Percentiles rank a stretch among this genome's conserved stretches.
Conservation (phyloP, 2,888 invertebrate species). For the Drosophila rellima region DNA sequence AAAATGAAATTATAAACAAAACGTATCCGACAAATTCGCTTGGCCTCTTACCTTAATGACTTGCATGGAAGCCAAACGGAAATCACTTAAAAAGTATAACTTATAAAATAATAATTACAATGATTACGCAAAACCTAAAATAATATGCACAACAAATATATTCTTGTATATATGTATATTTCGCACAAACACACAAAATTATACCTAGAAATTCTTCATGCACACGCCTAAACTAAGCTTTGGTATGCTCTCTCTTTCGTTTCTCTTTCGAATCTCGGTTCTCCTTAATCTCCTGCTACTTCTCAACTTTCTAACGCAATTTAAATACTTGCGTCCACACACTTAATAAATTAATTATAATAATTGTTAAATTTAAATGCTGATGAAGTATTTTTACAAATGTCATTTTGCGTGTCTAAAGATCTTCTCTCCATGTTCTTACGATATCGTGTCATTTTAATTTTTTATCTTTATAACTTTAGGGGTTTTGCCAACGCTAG, state of each 20-base stretch:
- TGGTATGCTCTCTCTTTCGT: conserved; percentile 64
- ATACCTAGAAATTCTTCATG: conserved; percentile 54
- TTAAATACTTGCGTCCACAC: conserved; percentile 12
- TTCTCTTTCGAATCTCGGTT: conserved; percentile 25
- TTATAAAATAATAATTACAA: conserved; percentile 41
- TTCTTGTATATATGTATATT: conserved; percentile 14
- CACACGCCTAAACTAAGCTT: conserved; percentile 73
- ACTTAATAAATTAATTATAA: conserved; percentile 70
- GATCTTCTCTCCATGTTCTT: conserved; percentile 50
- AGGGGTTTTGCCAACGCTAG: conserved; percentile 55
- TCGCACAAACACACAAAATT: conserved; percentile 36
- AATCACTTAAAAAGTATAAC: conserved; percentile 21
- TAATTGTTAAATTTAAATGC: conserved; percentile 79
- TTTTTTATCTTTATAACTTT: conserved; percentile 47
- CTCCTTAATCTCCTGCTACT: conserved; percentile 10
- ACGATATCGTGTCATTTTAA: conserved; percentile 40
- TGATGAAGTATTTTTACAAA: conserved; percentile 82
- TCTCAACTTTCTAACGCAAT: conserved; percentile 11
- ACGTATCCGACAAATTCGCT: conserved; percentile 18
- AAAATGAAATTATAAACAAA: conserved; percentile 14
- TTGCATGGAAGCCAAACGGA: conserved; percentile 35
- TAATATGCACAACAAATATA: conserved; percentile 60
- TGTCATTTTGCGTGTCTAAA: conserved; percentile 72
- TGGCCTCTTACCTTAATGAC: conserved; percentile 55
- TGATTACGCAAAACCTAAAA: conserved; percentile 27